Base-by-base conservation (phyloP, 2,797 vertebrate species). In the Poeciliopsis paucimaculata region DNA sequence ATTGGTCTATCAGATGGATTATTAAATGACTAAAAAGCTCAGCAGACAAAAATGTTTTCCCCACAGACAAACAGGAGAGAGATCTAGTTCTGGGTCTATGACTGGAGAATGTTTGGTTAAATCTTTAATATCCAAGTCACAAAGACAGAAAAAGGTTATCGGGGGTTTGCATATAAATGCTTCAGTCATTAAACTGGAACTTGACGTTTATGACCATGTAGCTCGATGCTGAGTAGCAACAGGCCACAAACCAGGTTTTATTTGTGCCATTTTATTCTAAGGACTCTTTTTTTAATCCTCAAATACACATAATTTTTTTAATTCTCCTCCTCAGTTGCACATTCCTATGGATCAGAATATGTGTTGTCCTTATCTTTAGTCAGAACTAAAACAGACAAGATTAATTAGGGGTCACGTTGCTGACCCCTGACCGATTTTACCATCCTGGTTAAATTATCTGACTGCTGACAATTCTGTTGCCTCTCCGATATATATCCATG, bases 341-440 rank as follows among this genome's bases (percentile, higher is more conserved):
- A 20, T 20, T 49, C 18, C 47, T 7, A 49, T 7, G 5, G 47
- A 49, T 49, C 47, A 49, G 47, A 8, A 49, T 47, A 68, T 39
- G 62, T n/a, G 75, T 71, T 13, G 1, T 49, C 15, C 39, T 39
- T 23, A 1, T 47, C 41, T 2, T 41, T 41, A 41, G 41, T 41
- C 64, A 66, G 28, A 81, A 41, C 26, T 26, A 76, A 9, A 68
- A 62, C 73, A 68, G 31, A 78, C 75, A 34, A 43, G 16, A 66
- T n/a, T 0, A 26, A 11, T n/a, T 12, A 46, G 13, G 46, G 66
- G 43, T 13, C 51, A n/a, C 76, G 73, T 34, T 23, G 1, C 0
- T 72, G 71, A 86, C 73, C 77, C 80, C 31, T 73, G 73, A 77
- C 60, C n/a, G 41, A 0, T 9, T 34, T 41, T 31, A 43, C 60